Conservation (phyloP, 2,113 vertebrate genomes). For the Laterallus jamaicensis region DNA sequence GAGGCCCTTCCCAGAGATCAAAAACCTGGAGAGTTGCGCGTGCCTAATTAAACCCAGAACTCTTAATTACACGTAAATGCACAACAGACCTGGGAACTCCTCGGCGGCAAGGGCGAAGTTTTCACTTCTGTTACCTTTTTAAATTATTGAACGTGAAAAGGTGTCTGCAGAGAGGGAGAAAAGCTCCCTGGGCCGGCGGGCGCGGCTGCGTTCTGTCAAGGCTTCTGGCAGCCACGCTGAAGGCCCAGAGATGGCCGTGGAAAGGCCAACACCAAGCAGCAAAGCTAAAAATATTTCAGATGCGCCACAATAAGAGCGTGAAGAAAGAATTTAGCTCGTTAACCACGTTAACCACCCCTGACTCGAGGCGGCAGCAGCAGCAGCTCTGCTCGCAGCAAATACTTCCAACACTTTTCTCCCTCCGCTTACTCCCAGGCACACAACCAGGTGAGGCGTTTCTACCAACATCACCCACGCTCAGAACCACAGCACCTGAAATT, state of each 20-base stretch:
- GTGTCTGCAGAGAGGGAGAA: neutral
- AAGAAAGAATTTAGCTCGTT: neutral
- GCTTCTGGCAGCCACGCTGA: neutral
- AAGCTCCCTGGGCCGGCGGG: neutral
- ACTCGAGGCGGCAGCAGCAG: neutral
- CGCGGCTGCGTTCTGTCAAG: neutral
- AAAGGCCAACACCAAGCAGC: neutral
- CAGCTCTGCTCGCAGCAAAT: neutral
- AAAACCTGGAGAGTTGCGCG: neutral
- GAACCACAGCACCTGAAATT: neutral
- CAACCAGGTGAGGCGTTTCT: neutral
- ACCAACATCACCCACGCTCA: neutral
- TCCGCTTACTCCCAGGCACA: neutral
- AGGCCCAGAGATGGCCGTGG: neutral
- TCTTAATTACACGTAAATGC: neutral
- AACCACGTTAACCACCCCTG: neutral
- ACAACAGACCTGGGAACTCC: neutral
- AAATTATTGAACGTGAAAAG: neutral
- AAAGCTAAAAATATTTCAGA: slow-evolving; percentile 39
- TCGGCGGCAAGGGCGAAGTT: neutral
- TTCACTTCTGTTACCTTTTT: neutral
- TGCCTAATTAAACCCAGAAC: neutral
- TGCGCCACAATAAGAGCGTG: neutral
- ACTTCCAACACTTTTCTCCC: slow-evolving; percentile 7
- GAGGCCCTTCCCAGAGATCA: too few relatives aligned